phyloP scores from a whole-genome alignment of 2,113 vertebrate species.

The Ia io region DNA sequence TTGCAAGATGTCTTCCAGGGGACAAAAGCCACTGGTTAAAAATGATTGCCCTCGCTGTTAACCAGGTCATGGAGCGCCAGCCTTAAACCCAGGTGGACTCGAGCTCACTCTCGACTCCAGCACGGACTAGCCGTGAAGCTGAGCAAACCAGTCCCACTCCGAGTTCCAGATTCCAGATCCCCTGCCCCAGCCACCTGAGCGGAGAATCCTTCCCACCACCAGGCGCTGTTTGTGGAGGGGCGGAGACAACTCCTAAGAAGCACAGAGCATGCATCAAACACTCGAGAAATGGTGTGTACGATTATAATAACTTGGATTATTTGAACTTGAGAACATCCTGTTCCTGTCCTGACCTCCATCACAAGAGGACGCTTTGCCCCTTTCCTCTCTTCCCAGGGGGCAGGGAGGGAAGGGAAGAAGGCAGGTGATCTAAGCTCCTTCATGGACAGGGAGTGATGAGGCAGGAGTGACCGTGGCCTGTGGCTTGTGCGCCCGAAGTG shows the following conservation, averaged over 20 bases:
- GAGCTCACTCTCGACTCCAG: rapidly evolving
- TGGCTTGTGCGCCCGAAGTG: neutral
- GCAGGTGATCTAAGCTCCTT: neutral
- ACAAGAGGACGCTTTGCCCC: neutral
- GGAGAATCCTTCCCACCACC: neutral
- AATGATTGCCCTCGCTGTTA: neutral
- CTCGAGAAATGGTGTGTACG: rapidly evolving
- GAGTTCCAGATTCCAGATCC: neutral
- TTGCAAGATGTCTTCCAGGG: neutral
- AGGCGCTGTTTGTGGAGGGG: rapidly evolving
- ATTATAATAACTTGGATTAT: neutral
- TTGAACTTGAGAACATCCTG: neutral
- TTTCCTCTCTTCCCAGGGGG: neutral
- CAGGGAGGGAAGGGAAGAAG: neutral
- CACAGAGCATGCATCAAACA: rapidly evolving
- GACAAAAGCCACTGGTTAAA: neutral
- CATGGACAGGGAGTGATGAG: rapidly evolving
- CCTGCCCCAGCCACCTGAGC: neutral
- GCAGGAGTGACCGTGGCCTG: neutral
- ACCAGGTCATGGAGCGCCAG: neutral
- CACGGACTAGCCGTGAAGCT: rapidly evolving
- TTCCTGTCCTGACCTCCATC: neutral
- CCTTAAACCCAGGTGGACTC: rapidly evolving
- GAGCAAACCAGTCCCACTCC: rapidly evolving
- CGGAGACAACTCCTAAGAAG: neutral